A percentile compares a stretch with the other conserved stretches of the same genome.
phyloP scores from a whole-genome alignment of 2,888 invertebrate genomes.

The Metacarcinus magister region DNA sequence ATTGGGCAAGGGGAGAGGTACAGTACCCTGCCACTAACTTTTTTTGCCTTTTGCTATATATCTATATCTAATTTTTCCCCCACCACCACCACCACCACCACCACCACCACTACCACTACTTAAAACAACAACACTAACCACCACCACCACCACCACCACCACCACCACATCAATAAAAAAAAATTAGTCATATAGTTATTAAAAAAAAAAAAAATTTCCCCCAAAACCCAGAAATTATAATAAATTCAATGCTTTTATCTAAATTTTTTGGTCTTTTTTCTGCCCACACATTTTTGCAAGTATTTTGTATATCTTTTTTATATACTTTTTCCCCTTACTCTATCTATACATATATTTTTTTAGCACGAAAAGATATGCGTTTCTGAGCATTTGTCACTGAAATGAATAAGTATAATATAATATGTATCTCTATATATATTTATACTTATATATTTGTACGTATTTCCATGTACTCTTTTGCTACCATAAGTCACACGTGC shows the following conservation, averaged over 20 bases:
- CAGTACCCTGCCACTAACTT: conserved; percentile 56
- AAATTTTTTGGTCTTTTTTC: conserved; percentile 46
- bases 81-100: background rate
- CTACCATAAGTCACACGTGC: background rate
- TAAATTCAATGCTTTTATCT: background rate
- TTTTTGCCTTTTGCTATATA: conserved; percentile 73
- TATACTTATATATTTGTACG: background rate
- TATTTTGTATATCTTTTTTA: background rate
- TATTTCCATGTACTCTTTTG: background rate
- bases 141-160: background rate
- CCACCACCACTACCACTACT: background rate
- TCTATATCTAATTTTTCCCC: conserved; percentile 1
- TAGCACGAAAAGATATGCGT: background rate
- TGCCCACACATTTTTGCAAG: too few species aligned
- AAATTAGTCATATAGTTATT: background rate
- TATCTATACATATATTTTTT: background rate
- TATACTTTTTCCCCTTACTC: background rate
- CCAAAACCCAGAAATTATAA: background rate
- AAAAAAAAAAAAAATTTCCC: background rate
- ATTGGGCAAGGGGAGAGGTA: conserved; percentile 81
- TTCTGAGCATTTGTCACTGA: conserved; percentile 42
- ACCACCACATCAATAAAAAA: background rate
- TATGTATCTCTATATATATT: background rate
- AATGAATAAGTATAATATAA: background rate
- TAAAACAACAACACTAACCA: background rate